phyloP scores from a whole-genome alignment of 2,797 vertebrate species.

The Columba guinea region DNA sequence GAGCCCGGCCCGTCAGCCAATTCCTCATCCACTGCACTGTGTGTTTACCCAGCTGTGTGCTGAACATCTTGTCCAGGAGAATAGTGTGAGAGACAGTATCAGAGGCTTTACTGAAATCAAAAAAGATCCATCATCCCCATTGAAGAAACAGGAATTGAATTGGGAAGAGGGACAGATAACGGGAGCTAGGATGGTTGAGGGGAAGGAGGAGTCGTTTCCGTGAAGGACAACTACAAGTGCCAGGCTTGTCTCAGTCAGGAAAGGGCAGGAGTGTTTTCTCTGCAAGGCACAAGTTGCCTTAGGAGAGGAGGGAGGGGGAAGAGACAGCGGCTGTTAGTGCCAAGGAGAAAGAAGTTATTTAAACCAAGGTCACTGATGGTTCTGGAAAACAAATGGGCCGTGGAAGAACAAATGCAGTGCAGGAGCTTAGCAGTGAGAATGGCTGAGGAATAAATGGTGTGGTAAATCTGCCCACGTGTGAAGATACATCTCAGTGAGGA shows the following conservation, averaged over 20 bases:
- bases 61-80: too few species aligned
- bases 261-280: neutral
- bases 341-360: neutral
- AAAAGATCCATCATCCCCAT: neutral
- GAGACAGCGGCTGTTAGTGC: neutral
- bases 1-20: too few species aligned
- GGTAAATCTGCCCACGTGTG: neutral
- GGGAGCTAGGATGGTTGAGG: neutral
- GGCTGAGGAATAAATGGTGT: neutral
- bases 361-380: neutral
- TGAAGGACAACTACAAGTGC: neutral
- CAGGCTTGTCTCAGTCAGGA: neutral
- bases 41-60: too few species aligned
- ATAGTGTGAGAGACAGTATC: too few species aligned
- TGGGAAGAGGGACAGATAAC: neutral
- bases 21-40: too few species aligned
- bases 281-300: neutral
- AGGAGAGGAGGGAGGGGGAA: neutral
- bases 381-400: neutral
- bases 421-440: neutral
- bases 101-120: too few species aligned
- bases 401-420: neutral
- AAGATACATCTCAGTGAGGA: neutral
- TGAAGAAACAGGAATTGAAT: neutral
- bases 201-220: neutral